Conservation (phyloP, 2,888 invertebrate species). For the Epinotia ramella region DNA sequence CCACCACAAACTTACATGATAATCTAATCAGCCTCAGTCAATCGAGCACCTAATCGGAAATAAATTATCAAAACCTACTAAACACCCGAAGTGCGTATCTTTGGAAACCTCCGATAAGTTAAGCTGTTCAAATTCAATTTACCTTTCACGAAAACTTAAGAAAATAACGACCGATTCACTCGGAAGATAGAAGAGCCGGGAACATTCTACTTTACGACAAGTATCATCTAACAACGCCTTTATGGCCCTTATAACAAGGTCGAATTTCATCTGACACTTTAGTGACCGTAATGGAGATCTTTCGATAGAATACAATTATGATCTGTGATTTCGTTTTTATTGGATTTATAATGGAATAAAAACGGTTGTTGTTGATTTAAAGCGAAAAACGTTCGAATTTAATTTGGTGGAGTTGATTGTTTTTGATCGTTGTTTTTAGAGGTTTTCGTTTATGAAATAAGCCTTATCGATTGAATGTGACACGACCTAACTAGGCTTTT, state of each 20-base stretch:
- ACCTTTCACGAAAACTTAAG: constrained; percentile 26
- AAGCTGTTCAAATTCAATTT: constrained; percentile 23
- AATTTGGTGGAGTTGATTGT: constrained; percentile 38
- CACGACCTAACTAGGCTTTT: not conserved
- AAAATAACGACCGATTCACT: constrained; percentile 25
- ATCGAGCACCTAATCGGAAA: not conserved
- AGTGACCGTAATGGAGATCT: constrained; percentile 24
- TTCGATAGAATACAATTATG: constrained; percentile 40
- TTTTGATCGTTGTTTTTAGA: constrained; percentile 18
- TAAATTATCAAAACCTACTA: constrained; percentile 3
- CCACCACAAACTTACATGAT: not conserved
- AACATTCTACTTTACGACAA: constrained; percentile 18
- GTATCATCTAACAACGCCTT: constrained; percentile 14
- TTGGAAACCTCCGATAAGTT: constrained; percentile 14
- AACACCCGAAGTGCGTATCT: not conserved
- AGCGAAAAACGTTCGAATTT: constrained; percentile 28
- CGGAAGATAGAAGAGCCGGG: constrained; percentile 25
- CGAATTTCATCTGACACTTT: constrained; percentile 11
- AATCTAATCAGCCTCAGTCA: not conserved
- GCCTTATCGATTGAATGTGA: not conserved
- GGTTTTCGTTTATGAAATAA: constrained; percentile 6
- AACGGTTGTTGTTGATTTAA: constrained; percentile 39
- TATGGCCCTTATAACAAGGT: constrained; percentile 10
- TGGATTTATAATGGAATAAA: constrained; percentile 44
- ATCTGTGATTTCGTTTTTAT: constrained; percentile 43